Base-by-base conservation (phyloP, 2,113 vertebrate genomes). In the Gallinago media region DNA sequence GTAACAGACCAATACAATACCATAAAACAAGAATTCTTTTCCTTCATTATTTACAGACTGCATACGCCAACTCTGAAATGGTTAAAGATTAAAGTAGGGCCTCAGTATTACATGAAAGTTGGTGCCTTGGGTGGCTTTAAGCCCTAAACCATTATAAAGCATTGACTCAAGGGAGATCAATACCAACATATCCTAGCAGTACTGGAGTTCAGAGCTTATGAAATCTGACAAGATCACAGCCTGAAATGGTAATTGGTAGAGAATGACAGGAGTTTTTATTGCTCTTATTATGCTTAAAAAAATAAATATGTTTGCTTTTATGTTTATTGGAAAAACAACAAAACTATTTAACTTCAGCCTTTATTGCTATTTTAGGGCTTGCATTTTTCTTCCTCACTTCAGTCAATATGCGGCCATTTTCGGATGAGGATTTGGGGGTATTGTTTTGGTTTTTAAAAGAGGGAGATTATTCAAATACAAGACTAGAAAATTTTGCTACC, bases 221-320 rank as follows among this genome's bases (percentile, higher is more conserved):
- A 92, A 88, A 63, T 38, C 71, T 77, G 81, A 92, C 67, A 67
- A 85, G 55, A 77, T 86, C 63, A 94, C 68, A 92, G 75, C 42
- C 75, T 81, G 79, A 92, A 74, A 71, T 19, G 21, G 46, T 56
- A 95, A 92, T 6, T 88, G 78, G 70, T 42, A 90, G 63, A 89
- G 34, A 92, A 92, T 29, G 4, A 52, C 23, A 74, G 38, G 34
- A 63, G 26, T 34, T 55, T 55, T 77, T 63, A 76, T 55, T 80
- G 36, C 8, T 93, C 14, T 88, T 83, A 31, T n/a, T 84, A 55
- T 22, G 54, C 19, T 54, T 40, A 38, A 9, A 70, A 95, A 94
- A 70, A 3, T 46, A 72, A 89, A 73, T 5, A 18, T 32, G 4
- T 74, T 89, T 81, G 11, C 8, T 44, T 44, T 91, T 62, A 49